Evolutionary conservation across 2,797 vertebrate genomes (phyloP), one percentile per base, ranked within the genome.

Genomic region (Dromococcyx pavoninus): DNA sequence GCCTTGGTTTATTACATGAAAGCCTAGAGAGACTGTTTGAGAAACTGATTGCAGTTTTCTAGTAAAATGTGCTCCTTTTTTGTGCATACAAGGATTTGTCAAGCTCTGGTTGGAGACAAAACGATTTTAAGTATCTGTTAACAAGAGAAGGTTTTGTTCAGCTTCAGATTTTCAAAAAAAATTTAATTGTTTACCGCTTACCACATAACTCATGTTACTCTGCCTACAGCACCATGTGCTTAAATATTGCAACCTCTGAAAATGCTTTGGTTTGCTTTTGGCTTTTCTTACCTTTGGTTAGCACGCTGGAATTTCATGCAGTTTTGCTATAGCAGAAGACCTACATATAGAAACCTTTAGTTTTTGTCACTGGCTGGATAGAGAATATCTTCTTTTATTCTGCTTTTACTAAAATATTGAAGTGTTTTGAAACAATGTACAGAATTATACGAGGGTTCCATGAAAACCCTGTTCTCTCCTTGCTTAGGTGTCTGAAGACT

Each of bases 1-100:
- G 70, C 84, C 72, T 64, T 69, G 78, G 51, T 57, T 78, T 66
- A 54, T 75, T 90, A 22, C 35, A 8, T 58, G 67, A 76, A 92
- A 92, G 48, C 32, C 12, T 5, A 56, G 50, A n/a, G 88, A 91
- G 39, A 58, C 58, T 70, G 44, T 80, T 41, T 61, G 76, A 95
- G 75, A 61, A 66, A 51, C 1, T 70, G 67, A 48, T 82, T 51
- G 56, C 39, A 86, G 64, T 87, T 88, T 67, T 79, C 48, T 86
- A 37, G 50, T 62, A 85, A 75, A 85, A 73, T 61, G 82, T 88
- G 66, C 78, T 83, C 48, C 35, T 92, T 87, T 90, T 80, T 89
- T 80, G 69, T 86, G 78, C 25, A 41, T 70, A 15, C 2, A 0
- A 22, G 41, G 32, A 32, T 78, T 72, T 90, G 57, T 94, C 60